phyloP scores from a whole-genome alignment of 1,140 invertebrate species.

The Anoplolepis gracilipes region DNA sequence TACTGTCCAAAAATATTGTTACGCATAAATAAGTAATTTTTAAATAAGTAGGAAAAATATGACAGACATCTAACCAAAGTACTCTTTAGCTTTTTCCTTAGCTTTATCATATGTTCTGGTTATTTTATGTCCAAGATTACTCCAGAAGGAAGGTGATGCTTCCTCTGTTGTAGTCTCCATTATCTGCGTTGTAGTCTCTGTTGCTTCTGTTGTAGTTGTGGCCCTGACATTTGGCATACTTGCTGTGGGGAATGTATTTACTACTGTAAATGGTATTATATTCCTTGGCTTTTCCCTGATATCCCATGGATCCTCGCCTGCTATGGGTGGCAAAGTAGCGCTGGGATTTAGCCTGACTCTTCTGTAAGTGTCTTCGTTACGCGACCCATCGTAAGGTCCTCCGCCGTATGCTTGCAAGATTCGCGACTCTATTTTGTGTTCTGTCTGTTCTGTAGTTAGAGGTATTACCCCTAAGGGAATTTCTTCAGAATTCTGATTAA shows the following conservation, averaged over 20 bases:
- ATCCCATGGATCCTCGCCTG: constrained; percentile 75
- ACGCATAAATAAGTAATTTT: too few relatives aligned
- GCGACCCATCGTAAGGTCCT: constrained; percentile 72
- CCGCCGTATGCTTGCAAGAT: constrained; percentile 81
- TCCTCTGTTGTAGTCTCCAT: constrained; percentile 43
- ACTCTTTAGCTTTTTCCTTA: constrained; percentile 85
- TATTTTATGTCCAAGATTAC: constrained; percentile 85
- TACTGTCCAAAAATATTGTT: too few relatives aligned
- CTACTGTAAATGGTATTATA: constrained; percentile 20
- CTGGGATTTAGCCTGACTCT: constrained; percentile 77
- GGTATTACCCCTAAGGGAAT: not conserved
- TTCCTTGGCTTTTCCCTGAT: constrained; percentile 74
- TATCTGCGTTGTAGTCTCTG: constrained; percentile 29
- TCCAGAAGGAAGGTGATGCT: constrained; percentile 86
- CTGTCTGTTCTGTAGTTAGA: constrained; percentile 18
- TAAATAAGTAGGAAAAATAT: constrained; percentile 47
- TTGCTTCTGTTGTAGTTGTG: constrained; percentile 23
- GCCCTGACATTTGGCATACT: constrained; percentile 13
- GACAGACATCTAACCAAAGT: constrained; percentile 82
- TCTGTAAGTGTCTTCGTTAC: constrained; percentile 71
- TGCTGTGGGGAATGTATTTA: constrained; percentile 46
- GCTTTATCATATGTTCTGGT: constrained; percentile 82
- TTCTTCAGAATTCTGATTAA: constrained; percentile 8
- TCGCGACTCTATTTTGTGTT: constrained; percentile 60
- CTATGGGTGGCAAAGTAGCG: constrained; percentile 70